Evolutionary conservation across 2,113 vertebrate genomes (phyloP).

Genomic region (Carassius carassius): DNA sequence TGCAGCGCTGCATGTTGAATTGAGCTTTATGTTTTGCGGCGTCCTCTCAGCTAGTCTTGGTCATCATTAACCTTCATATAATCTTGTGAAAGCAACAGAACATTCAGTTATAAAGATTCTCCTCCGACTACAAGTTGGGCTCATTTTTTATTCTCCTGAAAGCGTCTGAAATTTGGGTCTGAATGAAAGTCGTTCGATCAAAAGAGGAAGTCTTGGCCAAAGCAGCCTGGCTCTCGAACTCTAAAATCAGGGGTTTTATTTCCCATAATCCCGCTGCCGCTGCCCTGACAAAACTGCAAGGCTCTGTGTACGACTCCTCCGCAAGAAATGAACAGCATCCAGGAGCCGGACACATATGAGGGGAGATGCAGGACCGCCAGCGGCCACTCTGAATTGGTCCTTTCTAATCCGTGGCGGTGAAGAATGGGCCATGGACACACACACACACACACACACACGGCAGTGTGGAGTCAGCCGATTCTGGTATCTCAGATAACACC

Average conservation of each 20-base stretch:
- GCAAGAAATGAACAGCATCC: background rate
- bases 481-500: constrained; percentile 58
- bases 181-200: too few species aligned
- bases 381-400: constrained; percentile 32
- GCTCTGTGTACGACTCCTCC: background rate
- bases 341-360: background rate
- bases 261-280: constrained; percentile 5
- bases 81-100: background rate
- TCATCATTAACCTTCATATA: constrained; percentile 5
- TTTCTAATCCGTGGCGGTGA: constrained; percentile 42
- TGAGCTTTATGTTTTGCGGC: background rate
- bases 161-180: too few species aligned
- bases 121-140: background rate
- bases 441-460: background rate
- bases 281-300: constrained; percentile 13
- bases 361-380: constrained; percentile 13
- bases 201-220: too few species aligned
- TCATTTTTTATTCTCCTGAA: background rate
- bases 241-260: background rate
- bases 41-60: background rate
- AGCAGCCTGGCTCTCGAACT: background rate
- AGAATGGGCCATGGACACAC: background rate
- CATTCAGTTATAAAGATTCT: background rate
- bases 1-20: background rate
- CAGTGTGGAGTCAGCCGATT: background rate